Percentiles rank a stretch among this genome's conserved stretches.
These are phyloP conservation scores for Neopelma chrysocephalum DNA, from an alignment of 2,797 vertebrate species.

Conservation along the genomic window DNA sequence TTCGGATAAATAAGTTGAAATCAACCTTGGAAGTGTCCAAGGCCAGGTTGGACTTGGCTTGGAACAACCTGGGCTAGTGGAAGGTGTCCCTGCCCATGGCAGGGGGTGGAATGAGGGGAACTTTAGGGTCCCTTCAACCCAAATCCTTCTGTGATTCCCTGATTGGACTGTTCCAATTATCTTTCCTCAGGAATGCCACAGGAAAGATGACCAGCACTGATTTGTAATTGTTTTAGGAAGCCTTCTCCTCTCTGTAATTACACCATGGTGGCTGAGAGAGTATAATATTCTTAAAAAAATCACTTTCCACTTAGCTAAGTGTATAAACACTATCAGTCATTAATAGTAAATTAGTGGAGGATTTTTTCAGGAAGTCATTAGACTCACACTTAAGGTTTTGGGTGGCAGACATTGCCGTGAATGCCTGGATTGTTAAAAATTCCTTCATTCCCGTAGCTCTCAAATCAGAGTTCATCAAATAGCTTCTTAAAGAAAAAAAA, in stretches of 20 bases:
- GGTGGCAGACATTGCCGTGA: background rate
- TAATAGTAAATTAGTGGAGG: conserved; percentile 19
- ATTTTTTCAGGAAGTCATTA: conserved; percentile 16
- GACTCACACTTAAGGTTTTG: background rate
- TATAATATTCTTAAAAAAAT: background rate
- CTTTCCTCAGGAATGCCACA: background rate
- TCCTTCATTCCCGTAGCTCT: background rate
- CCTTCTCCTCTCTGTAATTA: background rate
- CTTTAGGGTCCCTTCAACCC: background rate
- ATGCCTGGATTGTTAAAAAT: background rate
- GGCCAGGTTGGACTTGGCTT: background rate
- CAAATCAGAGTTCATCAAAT: background rate
- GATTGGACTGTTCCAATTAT: background rate
- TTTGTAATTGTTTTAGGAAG: background rate
- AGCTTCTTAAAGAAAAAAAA: background rate
- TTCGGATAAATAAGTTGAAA: background rate
- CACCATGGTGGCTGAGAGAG: background rate
- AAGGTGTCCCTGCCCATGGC: background rate
- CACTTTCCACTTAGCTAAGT: background rate
- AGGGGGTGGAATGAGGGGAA: background rate
- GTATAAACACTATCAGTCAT: background rate
- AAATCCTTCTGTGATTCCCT: background rate
- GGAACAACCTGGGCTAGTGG: background rate
- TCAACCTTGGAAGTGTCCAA: background rate
- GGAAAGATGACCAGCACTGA: background rate